Base-by-base conservation (phyloP, 2,888 invertebrate species). In the Ochlodes sylvanus region DNA sequence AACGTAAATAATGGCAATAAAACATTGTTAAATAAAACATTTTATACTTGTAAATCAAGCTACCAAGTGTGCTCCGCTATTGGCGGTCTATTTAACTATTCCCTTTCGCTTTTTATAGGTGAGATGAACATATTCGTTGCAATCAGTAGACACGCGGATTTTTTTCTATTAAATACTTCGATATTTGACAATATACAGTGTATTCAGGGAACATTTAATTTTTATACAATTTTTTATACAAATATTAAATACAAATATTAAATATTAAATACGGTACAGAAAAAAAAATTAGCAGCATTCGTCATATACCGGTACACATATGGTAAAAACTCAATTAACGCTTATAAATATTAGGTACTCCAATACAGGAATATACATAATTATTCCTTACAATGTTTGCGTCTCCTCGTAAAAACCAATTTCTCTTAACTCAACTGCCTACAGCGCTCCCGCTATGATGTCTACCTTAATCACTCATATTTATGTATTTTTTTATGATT, bases 391-490 rank as follows among this genome's bases (percentile, higher is more conserved):
- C 86, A 87, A 86, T 89, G 87, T 89, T 87, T 83, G 84, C 81
- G 78, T 83, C 79, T 82, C 75, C 74, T 82, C 83, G 79, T 87
- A 87, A 88, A 82, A 83, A 73, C 78, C 83, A 82, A 85, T 86
- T 79, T 82, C 82, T 83, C 78, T 76, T 74, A 80, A 82, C 82
- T 21, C 38, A 80, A 14, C 75, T 76, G 78, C 80, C 79, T 80
- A 76, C 76, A 71, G 76, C 75, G 73, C 84, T 87, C 87, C 88
- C 77, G 86, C 85, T 75, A 81, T 75, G 87, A 82, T 84, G 82
- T 85, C 86, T 84, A 79, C 87, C 84, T 89, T 88, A 87, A 90
- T 92, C 88, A 87, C 84, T 88, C 85, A 85, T 82, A 85, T 90
- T 90, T 90, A 90, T 90, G 85, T 79, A 82, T 77, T 77, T 87